phyloP scores from a whole-genome alignment of 1,140 invertebrate species.

The Aphis gossypii region DNA sequence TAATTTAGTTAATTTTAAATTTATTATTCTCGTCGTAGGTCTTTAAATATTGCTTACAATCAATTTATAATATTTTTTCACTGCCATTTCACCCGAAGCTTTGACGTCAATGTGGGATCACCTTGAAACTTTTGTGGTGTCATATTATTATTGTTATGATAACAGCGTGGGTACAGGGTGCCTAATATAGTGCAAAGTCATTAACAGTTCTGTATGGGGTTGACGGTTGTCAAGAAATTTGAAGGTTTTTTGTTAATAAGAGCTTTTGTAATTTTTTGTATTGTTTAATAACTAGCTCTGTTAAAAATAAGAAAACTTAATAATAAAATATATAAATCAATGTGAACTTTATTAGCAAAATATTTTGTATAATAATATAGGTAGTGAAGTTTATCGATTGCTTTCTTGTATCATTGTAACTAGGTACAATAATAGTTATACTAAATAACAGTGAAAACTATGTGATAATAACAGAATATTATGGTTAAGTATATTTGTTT shows the following conservation, averaged over 20 bases:
- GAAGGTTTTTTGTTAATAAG: conserved; percentile 11
- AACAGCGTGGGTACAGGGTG: not conserved
- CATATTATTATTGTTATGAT: not conserved
- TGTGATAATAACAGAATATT: not conserved
- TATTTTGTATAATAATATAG: not conserved
- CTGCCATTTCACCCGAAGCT: not conserved
- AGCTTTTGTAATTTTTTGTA: not conserved
- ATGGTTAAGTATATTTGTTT: not conserved
- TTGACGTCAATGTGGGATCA: not conserved
- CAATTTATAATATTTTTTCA: not conserved
- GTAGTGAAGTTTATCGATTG: not conserved
- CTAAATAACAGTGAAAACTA: not conserved
- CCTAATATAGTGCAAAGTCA: not conserved
- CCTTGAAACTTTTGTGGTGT: conserved; percentile 9
- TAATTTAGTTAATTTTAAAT: not conserved
- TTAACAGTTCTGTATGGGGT: not conserved
- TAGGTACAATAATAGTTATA: not conserved
- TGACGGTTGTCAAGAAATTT: not conserved
- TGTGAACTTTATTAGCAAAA: no score
- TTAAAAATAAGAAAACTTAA: not conserved
- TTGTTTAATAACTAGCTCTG: not conserved
- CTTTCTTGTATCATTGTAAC: not conserved
- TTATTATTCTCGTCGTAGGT: not conserved
- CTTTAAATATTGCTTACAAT: conserved; percentile 19
- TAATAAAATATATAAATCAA: not conserved